A percentile compares a stretch with the other conserved stretches of the same genome.
Evolutionary conservation across 2,113 vertebrate species (phyloP).

Genomic region (Tautogolabrus adspersus): DNA sequence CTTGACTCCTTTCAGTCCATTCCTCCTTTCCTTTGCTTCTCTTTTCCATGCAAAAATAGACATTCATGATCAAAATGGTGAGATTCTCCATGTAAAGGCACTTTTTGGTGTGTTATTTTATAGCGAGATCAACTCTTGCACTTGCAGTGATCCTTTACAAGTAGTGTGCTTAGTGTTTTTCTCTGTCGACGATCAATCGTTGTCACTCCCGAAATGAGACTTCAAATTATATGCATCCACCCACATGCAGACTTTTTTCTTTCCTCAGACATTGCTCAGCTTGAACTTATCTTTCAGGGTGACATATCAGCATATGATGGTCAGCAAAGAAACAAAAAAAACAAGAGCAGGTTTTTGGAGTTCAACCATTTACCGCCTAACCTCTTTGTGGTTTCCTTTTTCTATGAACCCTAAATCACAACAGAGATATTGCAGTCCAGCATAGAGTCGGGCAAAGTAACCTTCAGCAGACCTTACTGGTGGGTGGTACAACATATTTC

Average conservation of each 20-base stretch:
- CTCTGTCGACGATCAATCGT: neutral
- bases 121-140: neutral
- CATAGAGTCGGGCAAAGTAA: conserved; percentile 71
- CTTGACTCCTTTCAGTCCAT: conserved; percentile 60
- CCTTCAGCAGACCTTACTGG: conserved; percentile 66
- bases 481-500: conserved; percentile 69
- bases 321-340: conserved; percentile 39
- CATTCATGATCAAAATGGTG: neutral
- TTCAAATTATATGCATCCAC: neutral
- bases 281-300: conserved; percentile 33
- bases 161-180: neutral
- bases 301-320: conserved; percentile 65
- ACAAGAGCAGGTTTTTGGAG: conserved; percentile 46
- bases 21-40: conserved; percentile 31
- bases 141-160: conserved; percentile 1
- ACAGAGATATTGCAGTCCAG: conserved; percentile 59
- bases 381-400: conserved; percentile 75
- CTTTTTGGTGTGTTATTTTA: neutral
- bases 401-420: conserved; percentile 74
- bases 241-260: conserved; percentile 25
- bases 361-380: conserved; percentile 71
- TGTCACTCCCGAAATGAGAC: conserved; percentile 1
- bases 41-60: neutral
- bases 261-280: conserved; percentile 8
- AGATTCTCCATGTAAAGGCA: neutral